These are phyloP conservation scores for cat (Felis catus) DNA, from an alignment of 2,113 vertebrate species.

Conservation along the genomic window DNA sequence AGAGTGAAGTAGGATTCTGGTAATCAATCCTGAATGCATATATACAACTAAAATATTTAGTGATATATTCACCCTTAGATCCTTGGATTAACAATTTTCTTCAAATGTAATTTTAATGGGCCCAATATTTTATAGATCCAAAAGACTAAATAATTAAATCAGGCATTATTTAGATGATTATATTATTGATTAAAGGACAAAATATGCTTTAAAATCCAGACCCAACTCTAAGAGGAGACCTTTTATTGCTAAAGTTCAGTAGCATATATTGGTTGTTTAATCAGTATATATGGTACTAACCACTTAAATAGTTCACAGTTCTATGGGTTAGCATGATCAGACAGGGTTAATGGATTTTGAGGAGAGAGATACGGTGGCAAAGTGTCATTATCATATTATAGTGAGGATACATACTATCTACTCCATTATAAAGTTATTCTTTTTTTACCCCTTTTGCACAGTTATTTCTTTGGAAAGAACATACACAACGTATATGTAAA, in stretches of 20 bases:
- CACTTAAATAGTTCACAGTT: neutral
- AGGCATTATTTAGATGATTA: neutral
- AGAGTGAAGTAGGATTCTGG: neutral
- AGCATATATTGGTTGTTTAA: neutral
- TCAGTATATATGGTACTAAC: neutral
- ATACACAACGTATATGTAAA: no score
- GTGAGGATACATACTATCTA: neutral
- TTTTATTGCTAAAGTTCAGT: neutral
- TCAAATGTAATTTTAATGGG: neutral
- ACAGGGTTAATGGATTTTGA: neutral
- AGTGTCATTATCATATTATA: neutral
- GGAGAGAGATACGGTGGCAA: neutral
- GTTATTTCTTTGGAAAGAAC: neutral
- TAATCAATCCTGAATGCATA: neutral
- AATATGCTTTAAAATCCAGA: neutral
- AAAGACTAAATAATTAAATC: neutral
- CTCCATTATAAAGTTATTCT: neutral
- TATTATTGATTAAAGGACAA: neutral
- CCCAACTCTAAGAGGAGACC: neutral
- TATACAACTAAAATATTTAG: neutral
- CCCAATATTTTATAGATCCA: neutral
- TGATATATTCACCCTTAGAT: neutral
- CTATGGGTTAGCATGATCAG: neutral
- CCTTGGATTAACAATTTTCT: neutral
- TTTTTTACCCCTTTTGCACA: neutral